Conservation (phyloP, 1,140 invertebrate species). For the Anadara kagoshimensis region DNA sequence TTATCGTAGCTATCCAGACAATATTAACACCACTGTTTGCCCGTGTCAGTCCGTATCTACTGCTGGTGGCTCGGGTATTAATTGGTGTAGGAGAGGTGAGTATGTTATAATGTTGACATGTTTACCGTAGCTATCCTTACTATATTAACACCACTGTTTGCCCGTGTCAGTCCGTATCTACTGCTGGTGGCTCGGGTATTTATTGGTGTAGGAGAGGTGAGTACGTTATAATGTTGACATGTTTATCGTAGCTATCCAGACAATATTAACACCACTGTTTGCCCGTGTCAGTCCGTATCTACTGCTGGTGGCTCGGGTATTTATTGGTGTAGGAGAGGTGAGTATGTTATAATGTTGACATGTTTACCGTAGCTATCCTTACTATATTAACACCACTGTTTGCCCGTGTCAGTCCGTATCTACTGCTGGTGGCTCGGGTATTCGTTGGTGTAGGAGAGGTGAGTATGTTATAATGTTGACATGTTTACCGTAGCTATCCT, state of each 20-base stretch:
- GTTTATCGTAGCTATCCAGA: conserved; percentile 85
- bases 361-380: conserved; percentile 86
- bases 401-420: conserved; percentile 77
- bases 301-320: conserved; percentile 69
- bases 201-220: conserved; percentile 73
- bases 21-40: conserved; percentile 87
- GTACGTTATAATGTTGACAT: conserved; percentile 79
- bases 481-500: conserved; percentile 87
- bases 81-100: conserved; percentile 73
- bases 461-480: conserved; percentile 75
- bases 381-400: conserved; percentile 88
- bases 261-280: conserved; percentile 86
- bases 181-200: conserved; percentile 71
- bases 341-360: conserved; percentile 76
- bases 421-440: conserved; percentile 70
- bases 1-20: conserved; percentile 86
- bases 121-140: conserved; percentile 87
- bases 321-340: conserved; percentile 74
- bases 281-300: conserved; percentile 77
- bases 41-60: conserved; percentile 74
- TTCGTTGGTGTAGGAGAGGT: conserved; percentile 73
- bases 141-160: conserved; percentile 86
- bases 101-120: conserved; percentile 78
- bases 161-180: conserved; percentile 76
- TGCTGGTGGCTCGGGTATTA: conserved; percentile 70